Percentiles rank a stretch among this genome's conserved stretches.
These are phyloP conservation scores for Polymixis lichenea DNA, from an alignment of 2,888 invertebrate genomes.

Conservation along the genomic window DNA sequence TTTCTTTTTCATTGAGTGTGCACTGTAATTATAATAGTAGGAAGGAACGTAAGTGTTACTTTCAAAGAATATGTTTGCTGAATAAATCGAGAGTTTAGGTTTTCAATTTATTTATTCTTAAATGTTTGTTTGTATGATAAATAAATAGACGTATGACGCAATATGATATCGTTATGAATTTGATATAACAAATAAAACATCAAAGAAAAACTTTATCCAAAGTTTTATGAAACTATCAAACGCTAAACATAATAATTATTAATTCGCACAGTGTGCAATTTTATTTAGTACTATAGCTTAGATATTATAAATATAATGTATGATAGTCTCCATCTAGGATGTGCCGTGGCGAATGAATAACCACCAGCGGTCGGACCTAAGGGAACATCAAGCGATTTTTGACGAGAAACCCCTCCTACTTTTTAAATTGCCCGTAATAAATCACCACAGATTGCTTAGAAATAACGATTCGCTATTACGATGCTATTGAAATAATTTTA, in stretches of 20 bases:
- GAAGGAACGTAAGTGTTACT: conserved; percentile 13
- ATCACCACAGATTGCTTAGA: conserved; percentile 73
- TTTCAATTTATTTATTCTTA: not conserved
- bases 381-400: conserved; percentile 74
- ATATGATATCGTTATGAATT: conserved; percentile 7
- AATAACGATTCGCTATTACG: conserved; percentile 60
- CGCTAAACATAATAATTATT: conserved; percentile 32
- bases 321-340: conserved; percentile 60
- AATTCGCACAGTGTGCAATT: conserved; percentile 47
- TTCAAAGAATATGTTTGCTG: conserved; percentile 4
- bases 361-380: conserved; percentile 67
- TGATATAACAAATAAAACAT: conserved; percentile 33
- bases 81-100: not conserved
- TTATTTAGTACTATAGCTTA: conserved; percentile 52
- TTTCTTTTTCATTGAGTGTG: conserved; percentile 19
- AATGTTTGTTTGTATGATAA: not conserved
- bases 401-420: conserved; percentile 74
- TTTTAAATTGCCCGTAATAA: conserved; percentile 76
- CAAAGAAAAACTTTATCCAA: conserved; percentile 40
- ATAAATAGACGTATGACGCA: not conserved
- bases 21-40: conserved; percentile 17
- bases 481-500: conserved; percentile 63
- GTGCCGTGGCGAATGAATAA: conserved; percentile 79
- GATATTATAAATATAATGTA: conserved; percentile 48
- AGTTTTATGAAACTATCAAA: conserved; percentile 50